Percentiles rank a stretch among this genome's conserved stretches.
Evolutionary conservation across 2,888 invertebrate species (phyloP).

Genomic region (Seira sanloemensis): DNA sequence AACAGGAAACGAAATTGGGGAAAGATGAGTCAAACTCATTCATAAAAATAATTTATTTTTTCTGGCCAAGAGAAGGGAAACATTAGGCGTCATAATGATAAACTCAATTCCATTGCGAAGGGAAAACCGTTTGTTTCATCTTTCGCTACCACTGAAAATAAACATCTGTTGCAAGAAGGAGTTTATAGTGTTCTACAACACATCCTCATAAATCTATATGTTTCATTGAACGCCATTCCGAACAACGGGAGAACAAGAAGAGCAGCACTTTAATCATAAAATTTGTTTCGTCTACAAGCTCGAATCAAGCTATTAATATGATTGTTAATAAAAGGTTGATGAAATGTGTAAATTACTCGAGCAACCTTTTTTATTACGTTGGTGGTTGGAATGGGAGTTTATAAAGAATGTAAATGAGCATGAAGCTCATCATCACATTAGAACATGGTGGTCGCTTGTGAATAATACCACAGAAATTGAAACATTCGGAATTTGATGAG

Average conservation of each 20-base stretch:
- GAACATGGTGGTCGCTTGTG: slow-evolving; percentile 51
- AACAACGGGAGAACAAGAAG: not conserved
- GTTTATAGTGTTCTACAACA: too few relatives aligned
- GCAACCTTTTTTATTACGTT: not conserved
- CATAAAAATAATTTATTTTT: not conserved
- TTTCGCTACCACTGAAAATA: not conserved
- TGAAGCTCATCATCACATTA: not conserved
- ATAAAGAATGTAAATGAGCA: not conserved
- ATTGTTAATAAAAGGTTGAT: not conserved
- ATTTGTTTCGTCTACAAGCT: not conserved
- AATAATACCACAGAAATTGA: slow-evolving; percentile 27
- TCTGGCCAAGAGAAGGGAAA: too few relatives aligned
- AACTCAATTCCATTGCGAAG: not conserved
- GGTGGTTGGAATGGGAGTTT: not conserved
- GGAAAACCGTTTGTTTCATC: not conserved
- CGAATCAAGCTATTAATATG: not conserved
- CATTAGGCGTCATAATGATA: not conserved
- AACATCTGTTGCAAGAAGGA: not conserved
- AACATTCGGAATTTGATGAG: slow-evolving; percentile 20
- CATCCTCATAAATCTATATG: not conserved
- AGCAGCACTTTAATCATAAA: not conserved
- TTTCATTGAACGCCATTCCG: not conserved
- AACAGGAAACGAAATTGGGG: not conserved
- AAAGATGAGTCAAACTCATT: not conserved
- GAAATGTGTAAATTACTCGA: not conserved